These are phyloP conservation scores for Poecilia picta DNA, from an alignment of 2,797 vertebrate genomes.

Conservation along the genomic window DNA sequence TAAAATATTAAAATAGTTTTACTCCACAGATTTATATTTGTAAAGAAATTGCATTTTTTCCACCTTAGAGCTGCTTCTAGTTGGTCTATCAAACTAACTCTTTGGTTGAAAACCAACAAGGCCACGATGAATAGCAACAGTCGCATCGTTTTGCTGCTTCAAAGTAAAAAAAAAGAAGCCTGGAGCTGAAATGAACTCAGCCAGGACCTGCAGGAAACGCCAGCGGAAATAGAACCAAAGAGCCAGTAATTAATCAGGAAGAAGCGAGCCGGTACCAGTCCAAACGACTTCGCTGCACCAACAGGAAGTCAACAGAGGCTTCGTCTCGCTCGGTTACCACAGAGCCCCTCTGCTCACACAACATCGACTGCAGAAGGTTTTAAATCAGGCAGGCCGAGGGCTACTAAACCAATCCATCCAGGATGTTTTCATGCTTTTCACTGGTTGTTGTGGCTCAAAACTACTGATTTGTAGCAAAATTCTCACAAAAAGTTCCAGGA, in stretches of 20 bases:
- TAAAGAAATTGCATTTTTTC: too few species aligned
- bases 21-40: too few species aligned
- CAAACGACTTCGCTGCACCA: slow-evolving; percentile 24
- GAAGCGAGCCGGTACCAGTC: slow-evolving; percentile 39
- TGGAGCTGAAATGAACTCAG: slow-evolving; percentile 24
- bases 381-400: background rate
- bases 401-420: background rate
- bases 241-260: slow-evolving; percentile 74
- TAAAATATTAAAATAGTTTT: too few species aligned
- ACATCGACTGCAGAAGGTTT: background rate
- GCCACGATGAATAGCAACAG: background rate
- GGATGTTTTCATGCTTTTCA: too few species aligned
- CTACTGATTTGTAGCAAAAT: too few species aligned
- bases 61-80: background rate
- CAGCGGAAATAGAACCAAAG: slow-evolving; percentile 66
- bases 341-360: slow-evolving; percentile 15
- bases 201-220: slow-evolving; percentile 66
- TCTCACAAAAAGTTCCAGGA: too few species aligned
- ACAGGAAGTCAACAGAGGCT: slow-evolving; percentile 52
- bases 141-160: slow-evolving; percentile 15
- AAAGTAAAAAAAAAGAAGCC: slow-evolving; percentile 3
- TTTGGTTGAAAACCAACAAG: background rate
- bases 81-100: background rate
- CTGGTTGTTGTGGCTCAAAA: too few species aligned
- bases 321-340: slow-evolving; percentile 10